Base-by-base conservation (phyloP, 2,113 vertebrate species). In the Thunnus thynnus region DNA sequence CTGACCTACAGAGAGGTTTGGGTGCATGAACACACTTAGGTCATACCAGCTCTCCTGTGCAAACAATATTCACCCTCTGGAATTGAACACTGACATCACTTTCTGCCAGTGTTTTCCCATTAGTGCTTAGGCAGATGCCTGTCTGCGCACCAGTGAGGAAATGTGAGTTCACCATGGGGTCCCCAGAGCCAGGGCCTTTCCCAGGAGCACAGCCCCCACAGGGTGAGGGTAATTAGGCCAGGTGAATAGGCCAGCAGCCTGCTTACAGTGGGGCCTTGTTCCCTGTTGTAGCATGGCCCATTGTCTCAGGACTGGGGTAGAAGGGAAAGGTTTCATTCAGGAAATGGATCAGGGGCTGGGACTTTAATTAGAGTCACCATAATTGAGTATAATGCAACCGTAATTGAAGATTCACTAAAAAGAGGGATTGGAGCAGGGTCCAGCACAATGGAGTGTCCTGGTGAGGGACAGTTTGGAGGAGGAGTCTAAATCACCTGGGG, bases 261-360 rank as follows among this genome's bases (percentile, higher is more conserved):
- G 91, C 87, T 88, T 89, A 95, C 92, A 94, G 93, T 92, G 80
- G 91, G 86, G 86, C 91, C 94, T 95, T 95, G 94, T 95, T 95
- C 91, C 84, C 82, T 55, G 50, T 52, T 80, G 88, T 76, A 87
- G 87, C 90, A 75, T 51, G 76, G 51, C 27, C 88, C 91, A 92
- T 94, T 94, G 93, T 95, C 87, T 88, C 66, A 83, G 57, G 67
- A 57, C 79, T 56, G 22, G 58, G 66, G 58, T 55, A 82, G 72
- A 88, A 52, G 76, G 69, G 74, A 72, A 82, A 80, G 71, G 80
- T 90, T 93, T 93, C 84, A 89, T 88, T 90, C 91, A 93, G 93
- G 91, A 94, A 94, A 89, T 71, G 76, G 86, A 92, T 76, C 84
- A 90, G 87, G 76, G 76, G 87, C 92, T 86, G 85, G 84, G 78